Conservation (phyloP, 1,140 invertebrate species). For the Cydia strobilella region DNA sequence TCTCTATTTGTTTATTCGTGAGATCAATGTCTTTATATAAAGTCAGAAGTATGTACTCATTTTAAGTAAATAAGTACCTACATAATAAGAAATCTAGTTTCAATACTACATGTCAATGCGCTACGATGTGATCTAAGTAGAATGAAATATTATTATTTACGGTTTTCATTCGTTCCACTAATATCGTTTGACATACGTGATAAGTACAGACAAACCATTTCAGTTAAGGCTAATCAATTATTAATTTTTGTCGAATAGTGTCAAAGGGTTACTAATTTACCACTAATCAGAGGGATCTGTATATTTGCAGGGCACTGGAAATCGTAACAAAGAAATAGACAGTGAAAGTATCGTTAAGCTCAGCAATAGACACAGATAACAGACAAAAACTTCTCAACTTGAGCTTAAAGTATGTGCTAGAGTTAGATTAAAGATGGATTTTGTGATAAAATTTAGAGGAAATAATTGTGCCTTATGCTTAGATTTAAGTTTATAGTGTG, state of each 20-base stretch:
- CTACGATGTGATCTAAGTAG: background rate
- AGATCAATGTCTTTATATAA: background rate
- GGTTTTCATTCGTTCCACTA: background rate
- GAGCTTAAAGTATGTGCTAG: constrained; percentile 41
- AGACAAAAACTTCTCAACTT: constrained; percentile 61
- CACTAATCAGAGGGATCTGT: constrained; percentile 37
- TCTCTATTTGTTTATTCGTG: constrained; percentile 19
- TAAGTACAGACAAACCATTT: no score
- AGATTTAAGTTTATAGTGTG: constrained; percentile 42
- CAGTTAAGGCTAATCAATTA: background rate
- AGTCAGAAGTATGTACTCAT: background rate
- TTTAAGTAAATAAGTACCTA: background rate
- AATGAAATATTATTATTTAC: background rate
- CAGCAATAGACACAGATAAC: constrained; percentile 47
- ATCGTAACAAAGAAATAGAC: constrained; percentile 40
- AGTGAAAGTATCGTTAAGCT: constrained; percentile 48
- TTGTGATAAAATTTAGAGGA: background rate
- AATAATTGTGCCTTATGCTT: constrained; percentile 2
- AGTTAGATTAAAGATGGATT: constrained; percentile 41
- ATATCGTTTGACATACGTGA: background rate
- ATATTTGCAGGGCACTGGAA: constrained; percentile 42
- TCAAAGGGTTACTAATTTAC: constrained; percentile 13
- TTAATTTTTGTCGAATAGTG: background rate
- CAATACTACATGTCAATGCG: background rate
- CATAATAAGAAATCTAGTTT: background rate